These are phyloP conservation scores for Drosophila cardini DNA, from an alignment of 1,140 invertebrate genomes.

Conservation along the genomic window DNA sequence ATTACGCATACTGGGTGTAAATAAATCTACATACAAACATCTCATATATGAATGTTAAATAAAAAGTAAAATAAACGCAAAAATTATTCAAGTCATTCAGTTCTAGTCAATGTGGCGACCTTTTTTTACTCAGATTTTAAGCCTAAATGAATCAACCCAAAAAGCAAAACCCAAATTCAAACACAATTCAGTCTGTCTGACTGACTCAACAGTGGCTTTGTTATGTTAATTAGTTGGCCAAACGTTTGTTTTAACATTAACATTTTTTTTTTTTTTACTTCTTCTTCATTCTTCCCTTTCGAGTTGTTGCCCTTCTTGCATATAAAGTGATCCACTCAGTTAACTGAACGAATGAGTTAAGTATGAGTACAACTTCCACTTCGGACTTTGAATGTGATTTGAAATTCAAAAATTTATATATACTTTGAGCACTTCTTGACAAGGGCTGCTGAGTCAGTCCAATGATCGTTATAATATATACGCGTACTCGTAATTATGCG, in stretches of 20 bases:
- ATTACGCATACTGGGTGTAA: constrained; percentile 71
- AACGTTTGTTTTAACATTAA: constrained; percentile 83
- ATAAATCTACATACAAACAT: constrained; percentile 66
- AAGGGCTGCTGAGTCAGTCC: constrained; percentile 20
- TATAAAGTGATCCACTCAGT: constrained; percentile 57
- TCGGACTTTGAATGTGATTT: constrained; percentile 55
- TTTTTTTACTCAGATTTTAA: constrained; percentile 45
- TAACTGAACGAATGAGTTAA: constrained; percentile 7
- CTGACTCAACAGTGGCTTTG: constrained; percentile 70
- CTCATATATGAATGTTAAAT: constrained; percentile 58
- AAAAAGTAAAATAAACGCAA: constrained; percentile 46
- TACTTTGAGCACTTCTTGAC: constrained; percentile 50
- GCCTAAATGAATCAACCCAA: constrained; percentile 51
- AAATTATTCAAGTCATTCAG: constrained; percentile 56
- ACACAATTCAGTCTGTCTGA: constrained; percentile 27
- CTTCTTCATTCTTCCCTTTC: constrained; percentile 19
- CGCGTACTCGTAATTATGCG: constrained; percentile 44
- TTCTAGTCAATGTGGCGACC: constrained; percentile 39
- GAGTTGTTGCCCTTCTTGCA: constrained; percentile 62
- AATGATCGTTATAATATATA: constrained; percentile 1
- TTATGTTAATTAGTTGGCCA: constrained; percentile 76
- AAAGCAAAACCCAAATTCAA: constrained; percentile 1
- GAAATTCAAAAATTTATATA: constrained; percentile 57
- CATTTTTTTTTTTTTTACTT: constrained; percentile 28
- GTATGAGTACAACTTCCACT: constrained; percentile 37